These are phyloP conservation scores for Scolopax bukidnonensis DNA, from an alignment of 2,797 vertebrate genomes.

Conservation along the genomic window DNA sequence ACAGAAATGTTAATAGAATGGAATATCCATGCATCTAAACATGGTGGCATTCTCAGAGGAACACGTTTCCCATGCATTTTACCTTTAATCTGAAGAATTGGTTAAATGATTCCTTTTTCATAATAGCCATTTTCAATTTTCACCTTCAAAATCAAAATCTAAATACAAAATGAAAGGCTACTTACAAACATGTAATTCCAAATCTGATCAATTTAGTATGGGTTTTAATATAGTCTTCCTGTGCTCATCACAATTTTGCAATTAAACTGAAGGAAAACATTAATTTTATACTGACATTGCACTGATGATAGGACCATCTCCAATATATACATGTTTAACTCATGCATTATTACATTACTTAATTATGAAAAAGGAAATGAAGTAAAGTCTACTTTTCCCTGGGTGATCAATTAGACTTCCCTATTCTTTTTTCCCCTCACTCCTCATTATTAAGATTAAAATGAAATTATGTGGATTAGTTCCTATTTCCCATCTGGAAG, in stretches of 20 bases:
- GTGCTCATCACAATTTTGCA: conserved; percentile 43
- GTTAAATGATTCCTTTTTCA: not conserved
- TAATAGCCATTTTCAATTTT: not conserved
- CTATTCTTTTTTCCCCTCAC: not conserved
- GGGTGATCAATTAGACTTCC: conserved; percentile 5
- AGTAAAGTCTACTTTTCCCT: conserved; percentile 15
- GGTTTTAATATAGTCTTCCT: conserved; percentile 49
- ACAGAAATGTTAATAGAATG: not conserved
- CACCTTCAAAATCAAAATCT: conserved; percentile 40
- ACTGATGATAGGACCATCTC: conserved; percentile 5
- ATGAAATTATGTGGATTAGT: conserved; percentile 17
- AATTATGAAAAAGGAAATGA: conserved; percentile 67
- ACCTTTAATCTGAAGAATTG: not conserved
- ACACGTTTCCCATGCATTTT: not conserved
- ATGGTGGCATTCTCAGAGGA: not conserved
- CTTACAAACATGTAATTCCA: conserved; percentile 40
- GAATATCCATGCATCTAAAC: not conserved
- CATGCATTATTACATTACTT: conserved; percentile 59
- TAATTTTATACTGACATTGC: conserved; percentile 33
- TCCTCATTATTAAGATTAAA: conserved; percentile 18
- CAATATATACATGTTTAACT: conserved; percentile 20
- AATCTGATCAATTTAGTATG: conserved; percentile 23
- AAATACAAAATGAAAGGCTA: conserved; percentile 25
- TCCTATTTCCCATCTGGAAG: conserved; percentile 6
- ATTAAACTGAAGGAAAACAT: conserved; percentile 65